phyloP scores from a whole-genome alignment of 1,140 invertebrate species.

The Zaprionus kolodkinae region DNA sequence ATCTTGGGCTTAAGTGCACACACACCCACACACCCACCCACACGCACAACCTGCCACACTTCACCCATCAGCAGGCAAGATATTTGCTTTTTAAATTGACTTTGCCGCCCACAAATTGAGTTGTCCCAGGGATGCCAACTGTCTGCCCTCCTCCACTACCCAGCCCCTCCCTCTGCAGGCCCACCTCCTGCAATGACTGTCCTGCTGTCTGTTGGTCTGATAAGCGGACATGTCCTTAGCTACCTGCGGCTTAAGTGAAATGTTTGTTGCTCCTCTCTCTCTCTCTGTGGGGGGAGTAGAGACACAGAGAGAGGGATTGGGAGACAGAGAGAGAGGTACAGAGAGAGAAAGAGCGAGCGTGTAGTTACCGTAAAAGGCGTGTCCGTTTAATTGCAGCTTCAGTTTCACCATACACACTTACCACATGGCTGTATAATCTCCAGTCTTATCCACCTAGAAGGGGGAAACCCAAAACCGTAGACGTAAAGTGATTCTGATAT shows the following conservation, averaged over 20 bases:
- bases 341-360: neutral
- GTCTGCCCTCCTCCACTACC: neutral
- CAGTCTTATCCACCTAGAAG: neutral
- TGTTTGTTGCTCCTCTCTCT: constrained; percentile 47
- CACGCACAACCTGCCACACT: constrained; percentile 4
- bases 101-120: constrained; percentile 74
- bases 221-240: constrained; percentile 59
- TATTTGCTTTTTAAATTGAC: constrained; percentile 82
- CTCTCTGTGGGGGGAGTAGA: neutral
- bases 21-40: constrained; percentile 28
- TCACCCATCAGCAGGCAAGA: constrained; percentile 14
- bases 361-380: constrained; percentile 23
- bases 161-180: neutral
- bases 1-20: constrained; percentile 67
- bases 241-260: constrained; percentile 79
- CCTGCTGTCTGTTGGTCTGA: constrained; percentile 45
- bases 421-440: neutral
- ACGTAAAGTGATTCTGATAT: neutral
- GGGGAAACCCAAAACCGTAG: neutral
- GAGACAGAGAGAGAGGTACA: neutral
- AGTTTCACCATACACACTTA: constrained; percentile 15
- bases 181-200: neutral
- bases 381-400: constrained; percentile 66
- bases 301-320: neutral
- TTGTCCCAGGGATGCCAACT: constrained; percentile 44